These are phyloP conservation scores for Chromobotia macracanthus DNA, from an alignment of 2,797 vertebrate species.

Conservation along the genomic window DNA sequence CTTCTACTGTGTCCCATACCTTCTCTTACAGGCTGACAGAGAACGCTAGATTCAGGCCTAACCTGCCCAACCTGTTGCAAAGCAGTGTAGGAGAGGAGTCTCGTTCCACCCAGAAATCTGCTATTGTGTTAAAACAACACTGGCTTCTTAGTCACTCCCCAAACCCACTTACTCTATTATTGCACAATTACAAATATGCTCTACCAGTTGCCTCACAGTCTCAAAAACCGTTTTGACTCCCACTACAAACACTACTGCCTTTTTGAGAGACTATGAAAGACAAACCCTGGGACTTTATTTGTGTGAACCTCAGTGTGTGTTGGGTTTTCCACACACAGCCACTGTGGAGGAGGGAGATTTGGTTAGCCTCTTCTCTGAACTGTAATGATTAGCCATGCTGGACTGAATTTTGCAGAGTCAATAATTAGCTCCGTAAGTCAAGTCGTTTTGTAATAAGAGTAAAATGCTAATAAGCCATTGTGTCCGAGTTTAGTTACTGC, in stretches of 20 bases:
- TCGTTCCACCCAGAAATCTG: slow-evolving; percentile 64
- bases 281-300: slow-evolving; percentile 7
- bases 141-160: slow-evolving; percentile 57
- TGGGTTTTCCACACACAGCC: slow-evolving; percentile 51
- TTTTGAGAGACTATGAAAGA: slow-evolving; percentile 37
- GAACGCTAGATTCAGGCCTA: slow-evolving; percentile 68
- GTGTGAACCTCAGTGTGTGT: slow-evolving; percentile 32
- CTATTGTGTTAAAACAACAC: slow-evolving; percentile 69
- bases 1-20: slow-evolving; percentile 7
- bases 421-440: slow-evolving; percentile 60
- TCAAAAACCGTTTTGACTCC: slow-evolving; percentile 40
- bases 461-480: slow-evolving; percentile 39
- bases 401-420: slow-evolving; percentile 60
- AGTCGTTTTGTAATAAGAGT: slow-evolving; percentile 50
- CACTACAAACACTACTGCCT: slow-evolving; percentile 22
- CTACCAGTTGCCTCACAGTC: slow-evolving; percentile 42
- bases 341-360: slow-evolving; percentile 46
- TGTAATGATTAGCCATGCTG: slow-evolving; percentile 62
- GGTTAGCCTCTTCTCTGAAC: slow-evolving; percentile 24
- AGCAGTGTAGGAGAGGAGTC: slow-evolving; percentile 62
- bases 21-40: slow-evolving; percentile 9
- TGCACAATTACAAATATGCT: slow-evolving; percentile 58
- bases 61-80: slow-evolving; percentile 78
- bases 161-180: slow-evolving; percentile 66
- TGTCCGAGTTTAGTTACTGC: slow-evolving; percentile 46